Percentiles rank a stretch among this genome's conserved stretches.
Evolutionary conservation across 2,888 invertebrate species (phyloP).

Genomic region (Orthosia gothica): DNA sequence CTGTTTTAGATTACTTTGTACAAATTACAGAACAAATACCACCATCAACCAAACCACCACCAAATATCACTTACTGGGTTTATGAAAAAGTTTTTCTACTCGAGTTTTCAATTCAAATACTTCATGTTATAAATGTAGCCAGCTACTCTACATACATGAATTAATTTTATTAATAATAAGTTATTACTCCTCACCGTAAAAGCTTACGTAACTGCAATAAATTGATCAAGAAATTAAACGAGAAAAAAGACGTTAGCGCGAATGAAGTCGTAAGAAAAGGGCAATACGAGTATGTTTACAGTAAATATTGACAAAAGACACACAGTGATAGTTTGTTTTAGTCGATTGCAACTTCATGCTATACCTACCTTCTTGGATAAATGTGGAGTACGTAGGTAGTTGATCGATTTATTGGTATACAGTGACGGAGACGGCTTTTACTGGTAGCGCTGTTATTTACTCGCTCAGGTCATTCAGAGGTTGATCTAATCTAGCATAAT

Average conservation of each 20-base stretch:
- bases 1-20: not conserved
- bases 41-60: too few species aligned
- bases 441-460: not conserved
- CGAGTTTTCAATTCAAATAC: too few species aligned
- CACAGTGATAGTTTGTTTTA: constrained; percentile 9
- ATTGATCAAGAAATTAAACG: not conserved
- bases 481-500: not conserved
- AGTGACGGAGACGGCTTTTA: not conserved
- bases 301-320: constrained; percentile 3
- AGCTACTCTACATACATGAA: too few species aligned
- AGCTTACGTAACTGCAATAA: not conserved
- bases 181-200: too few species aligned
- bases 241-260: too few species aligned
- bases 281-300: constrained; percentile 9
- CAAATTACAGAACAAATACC: not conserved
- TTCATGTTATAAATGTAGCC: too few species aligned
- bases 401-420: not conserved
- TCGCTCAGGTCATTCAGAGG: not conserved
- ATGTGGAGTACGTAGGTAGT: not conserved
- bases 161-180: too few species aligned
- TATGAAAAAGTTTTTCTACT: too few species aligned
- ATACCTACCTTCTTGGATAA: not conserved
- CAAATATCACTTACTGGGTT: not conserved
- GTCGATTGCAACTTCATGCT: not conserved
- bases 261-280: not conserved